Base-by-base conservation (phyloP, 1,140 invertebrate species). In the Drosophila lowei region DNA sequence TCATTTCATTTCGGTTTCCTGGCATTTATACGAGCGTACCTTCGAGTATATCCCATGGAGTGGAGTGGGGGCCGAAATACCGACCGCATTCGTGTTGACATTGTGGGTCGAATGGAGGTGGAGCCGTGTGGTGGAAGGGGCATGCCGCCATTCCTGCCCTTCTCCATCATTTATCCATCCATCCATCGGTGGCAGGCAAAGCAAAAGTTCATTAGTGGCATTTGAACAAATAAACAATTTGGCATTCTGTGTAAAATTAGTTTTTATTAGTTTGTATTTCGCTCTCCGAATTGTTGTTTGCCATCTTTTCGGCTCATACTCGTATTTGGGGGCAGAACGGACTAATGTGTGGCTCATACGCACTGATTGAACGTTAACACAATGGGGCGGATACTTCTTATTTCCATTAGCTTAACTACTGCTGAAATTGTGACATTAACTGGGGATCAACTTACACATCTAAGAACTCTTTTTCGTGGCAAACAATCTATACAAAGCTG, bases 171-270 rank as follows among this genome's bases (percentile, higher is more conserved):
- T 30, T 48, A 56, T n/a, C 18, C 42, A 44, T 42, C 49, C 53
- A 44, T 49, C 6, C 57, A 47, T 59, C 15, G 60, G 25, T 42
- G 44, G 25, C 60, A 56, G 63, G 44, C 63, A 66, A 59, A 54
- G 21, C 28, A 23, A 83, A 72, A 77, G 64, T 78, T 77, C 74
- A 83, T 73, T 81, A 76, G 72, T 67, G 71, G 63, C 59, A 62
- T 76, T 76, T 63, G 81, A 50, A 63, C 65, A 85, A 85, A 85
- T 81, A 85, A 80, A 85, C 81, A 85, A 86, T 60, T 80, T 63
- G 57, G 68, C 63, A 71, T 13, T 74, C 57, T 77, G 77, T 64
- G 72, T 74, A 83, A 79, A 84, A 75, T 72, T 76, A 72, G 61
- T 68, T 84, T 84, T 84, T 84, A 83, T 84, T 84, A 76, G 75